Percentiles rank a stretch among this genome's conserved stretches.
Evolutionary conservation across 2,797 vertebrate species (phyloP).

Genomic region (Coregonus ussuriensis): DNA sequence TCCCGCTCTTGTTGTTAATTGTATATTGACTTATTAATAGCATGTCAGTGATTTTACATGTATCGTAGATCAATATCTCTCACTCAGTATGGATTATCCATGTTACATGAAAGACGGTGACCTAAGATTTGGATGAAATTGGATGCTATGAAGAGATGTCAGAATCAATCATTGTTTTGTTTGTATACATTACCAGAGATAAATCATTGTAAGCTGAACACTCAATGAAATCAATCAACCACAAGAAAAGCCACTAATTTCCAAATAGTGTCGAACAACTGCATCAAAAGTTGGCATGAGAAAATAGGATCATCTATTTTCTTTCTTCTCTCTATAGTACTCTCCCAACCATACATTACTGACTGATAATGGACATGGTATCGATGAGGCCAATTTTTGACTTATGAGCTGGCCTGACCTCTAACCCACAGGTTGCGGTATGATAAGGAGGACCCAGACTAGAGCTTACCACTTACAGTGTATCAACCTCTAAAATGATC

Average conservation of each 20-base stretch:
- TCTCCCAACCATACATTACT: background rate
- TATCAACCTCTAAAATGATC: background rate
- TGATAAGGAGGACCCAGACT: background rate
- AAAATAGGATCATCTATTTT: background rate
- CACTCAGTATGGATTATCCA: background rate
- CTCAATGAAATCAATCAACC: background rate
- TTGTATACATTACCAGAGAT: background rate
- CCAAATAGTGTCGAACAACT: background rate
- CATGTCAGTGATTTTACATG: background rate
- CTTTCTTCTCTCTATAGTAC: background rate
- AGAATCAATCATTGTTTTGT: background rate
- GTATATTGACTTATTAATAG: slow-evolving; percentile 1
- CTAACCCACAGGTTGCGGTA: background rate
- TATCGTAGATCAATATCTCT: background rate
- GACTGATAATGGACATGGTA: background rate
- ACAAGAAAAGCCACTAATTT: background rate
- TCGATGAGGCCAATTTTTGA: background rate
- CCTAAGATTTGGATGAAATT: background rate
- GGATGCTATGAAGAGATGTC: background rate
- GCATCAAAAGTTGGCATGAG: background rate
- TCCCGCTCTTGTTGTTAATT: background rate
- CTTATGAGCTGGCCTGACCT: background rate
- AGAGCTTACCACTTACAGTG: background rate
- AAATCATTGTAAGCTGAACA: background rate
- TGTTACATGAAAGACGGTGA: background rate